Evolutionary conservation across 2,113 vertebrate species (phyloP).

Genomic region (Pituophis catenifer): DNA sequence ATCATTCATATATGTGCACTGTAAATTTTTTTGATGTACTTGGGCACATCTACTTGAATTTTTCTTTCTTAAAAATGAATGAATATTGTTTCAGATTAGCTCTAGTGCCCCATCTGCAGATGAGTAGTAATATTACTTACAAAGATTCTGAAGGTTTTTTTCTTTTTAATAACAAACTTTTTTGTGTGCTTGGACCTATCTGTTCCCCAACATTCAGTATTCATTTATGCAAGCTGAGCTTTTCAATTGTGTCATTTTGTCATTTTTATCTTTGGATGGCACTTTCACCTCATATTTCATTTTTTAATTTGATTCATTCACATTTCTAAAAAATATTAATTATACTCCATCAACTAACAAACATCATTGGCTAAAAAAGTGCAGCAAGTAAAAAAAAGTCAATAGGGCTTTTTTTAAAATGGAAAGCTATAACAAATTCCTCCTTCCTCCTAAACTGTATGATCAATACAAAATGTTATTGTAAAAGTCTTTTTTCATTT

Average conservation of each 20-base stretch:
- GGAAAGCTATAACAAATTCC: background rate
- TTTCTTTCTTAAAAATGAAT: background rate
- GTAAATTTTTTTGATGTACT: background rate
- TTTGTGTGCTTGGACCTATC: background rate
- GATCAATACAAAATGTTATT: background rate
- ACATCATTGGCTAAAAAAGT: background rate
- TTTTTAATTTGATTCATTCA: conserved; percentile 16
- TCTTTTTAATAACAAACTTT: background rate
- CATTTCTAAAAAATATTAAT: conserved; percentile 9
- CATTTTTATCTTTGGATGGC: background rate
- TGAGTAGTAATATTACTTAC: background rate
- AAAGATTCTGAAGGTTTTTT: background rate
- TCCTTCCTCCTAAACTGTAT: background rate
- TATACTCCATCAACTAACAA: background rate
- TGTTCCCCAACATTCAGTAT: background rate
- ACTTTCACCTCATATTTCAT: background rate
- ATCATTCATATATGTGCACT: background rate
- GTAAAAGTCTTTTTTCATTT: background rate
- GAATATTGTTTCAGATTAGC: background rate
- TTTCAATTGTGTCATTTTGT: background rate
- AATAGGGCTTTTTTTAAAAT: background rate
- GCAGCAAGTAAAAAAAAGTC: background rate
- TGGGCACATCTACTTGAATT: background rate
- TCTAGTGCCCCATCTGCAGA: conserved; percentile 22
- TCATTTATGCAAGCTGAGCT: background rate